phyloP scores from a whole-genome alignment of 2,113 vertebrate species.

The Ptilonorhynchus violaceus region DNA sequence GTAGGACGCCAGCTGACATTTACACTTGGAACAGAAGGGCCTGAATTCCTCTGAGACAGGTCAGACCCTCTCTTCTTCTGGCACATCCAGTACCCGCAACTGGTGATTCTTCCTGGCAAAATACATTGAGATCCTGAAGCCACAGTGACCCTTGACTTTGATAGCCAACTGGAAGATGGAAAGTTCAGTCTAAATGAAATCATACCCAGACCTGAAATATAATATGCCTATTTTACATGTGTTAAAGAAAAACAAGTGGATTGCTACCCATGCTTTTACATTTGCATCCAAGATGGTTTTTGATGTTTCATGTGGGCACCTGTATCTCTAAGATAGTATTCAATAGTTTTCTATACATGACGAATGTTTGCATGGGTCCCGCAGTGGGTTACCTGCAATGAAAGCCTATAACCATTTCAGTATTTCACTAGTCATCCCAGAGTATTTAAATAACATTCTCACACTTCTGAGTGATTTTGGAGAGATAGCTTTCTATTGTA shows the following conservation, averaged over 20 bases:
- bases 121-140: neutral
- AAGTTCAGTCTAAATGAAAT: neutral
- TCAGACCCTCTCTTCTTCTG: neutral
- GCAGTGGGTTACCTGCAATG: neutral
- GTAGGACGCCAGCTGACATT: constrained; percentile 8
- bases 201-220: neutral
- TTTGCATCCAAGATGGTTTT: neutral
- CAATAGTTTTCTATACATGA: neutral
- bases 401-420: neutral
- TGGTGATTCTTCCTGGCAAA: neutral
- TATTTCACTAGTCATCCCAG: neutral
- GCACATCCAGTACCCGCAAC: neutral
- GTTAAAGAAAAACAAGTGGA: neutral
- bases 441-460: neutral
- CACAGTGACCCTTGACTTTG: neutral
- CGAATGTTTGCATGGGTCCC: neutral
- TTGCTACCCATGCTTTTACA: neutral
- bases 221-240: neutral
- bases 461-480: neutral
- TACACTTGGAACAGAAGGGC: neutral
- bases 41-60: constrained; percentile 1
- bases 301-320: neutral
- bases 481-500: neutral
- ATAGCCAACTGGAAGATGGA: neutral
- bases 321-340: neutral